These are phyloP conservation scores for Epinephelus awoara DNA, from an alignment of 2,797 vertebrate species.

Conservation along the genomic window DNA sequence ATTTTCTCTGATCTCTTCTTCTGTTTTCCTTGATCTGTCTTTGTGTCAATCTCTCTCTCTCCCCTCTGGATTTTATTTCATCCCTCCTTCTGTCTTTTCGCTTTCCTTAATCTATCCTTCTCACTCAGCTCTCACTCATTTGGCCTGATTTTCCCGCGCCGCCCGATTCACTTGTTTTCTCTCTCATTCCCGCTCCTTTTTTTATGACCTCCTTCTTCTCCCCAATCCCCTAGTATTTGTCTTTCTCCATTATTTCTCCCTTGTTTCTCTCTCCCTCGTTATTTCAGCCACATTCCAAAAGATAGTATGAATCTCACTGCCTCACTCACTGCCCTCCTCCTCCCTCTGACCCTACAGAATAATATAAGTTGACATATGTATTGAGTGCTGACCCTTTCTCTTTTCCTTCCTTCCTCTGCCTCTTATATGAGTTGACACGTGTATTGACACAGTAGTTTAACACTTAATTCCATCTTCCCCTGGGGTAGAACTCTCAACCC, in stretches of 20 bases:
- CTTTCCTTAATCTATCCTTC: slow-evolving; percentile 49
- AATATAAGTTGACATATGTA: slow-evolving; percentile 55
- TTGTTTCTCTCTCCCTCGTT: neutral
- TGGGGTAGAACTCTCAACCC: slow-evolving; percentile 38
- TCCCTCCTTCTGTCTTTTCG: slow-evolving; percentile 37
- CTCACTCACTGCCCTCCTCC: neutral
- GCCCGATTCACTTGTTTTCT: slow-evolving; percentile 42
- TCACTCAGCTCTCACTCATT: slow-evolving; percentile 29
- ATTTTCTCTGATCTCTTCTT: slow-evolving; percentile 52
- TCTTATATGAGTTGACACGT: slow-evolving; percentile 61
- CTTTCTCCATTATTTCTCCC: neutral
- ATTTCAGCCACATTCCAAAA: slow-evolving; percentile 19
- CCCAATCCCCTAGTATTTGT: slow-evolving; percentile 29
- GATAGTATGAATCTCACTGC: neutral
- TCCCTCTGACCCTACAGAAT: slow-evolving; percentile 30
- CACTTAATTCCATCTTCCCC: slow-evolving; percentile 72
- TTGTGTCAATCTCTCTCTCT: slow-evolving; percentile 23
- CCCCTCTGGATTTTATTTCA: slow-evolving; percentile 42
- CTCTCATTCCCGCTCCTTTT: slow-evolving; percentile 14
- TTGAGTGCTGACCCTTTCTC: slow-evolving; percentile 50
- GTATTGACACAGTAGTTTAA: slow-evolving; percentile 76
- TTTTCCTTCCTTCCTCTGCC: slow-evolving; percentile 22
- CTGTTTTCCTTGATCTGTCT: slow-evolving; percentile 60
- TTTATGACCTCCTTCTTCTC: slow-evolving; percentile 38
- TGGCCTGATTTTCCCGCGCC: slow-evolving; percentile 34